Evolutionary conservation across 2,797 vertebrate genomes (phyloP).

Genomic region (Varecia variegata): DNA sequence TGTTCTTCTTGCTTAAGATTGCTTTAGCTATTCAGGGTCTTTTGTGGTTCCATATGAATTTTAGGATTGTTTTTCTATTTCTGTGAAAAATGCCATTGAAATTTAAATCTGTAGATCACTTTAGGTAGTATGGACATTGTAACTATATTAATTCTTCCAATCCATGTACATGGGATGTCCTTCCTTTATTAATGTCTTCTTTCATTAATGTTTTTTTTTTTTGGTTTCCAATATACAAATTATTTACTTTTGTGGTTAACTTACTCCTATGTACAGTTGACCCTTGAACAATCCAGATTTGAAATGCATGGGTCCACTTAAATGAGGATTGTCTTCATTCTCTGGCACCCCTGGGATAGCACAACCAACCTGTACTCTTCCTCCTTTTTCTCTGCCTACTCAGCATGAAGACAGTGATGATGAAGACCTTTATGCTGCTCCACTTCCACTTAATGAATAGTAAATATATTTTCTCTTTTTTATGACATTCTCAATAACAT

Average conservation of each 20-base stretch:
- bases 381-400: not conserved
- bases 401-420: not conserved
- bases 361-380: not conserved
- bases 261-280: not conserved
- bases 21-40: not conserved
- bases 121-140: not conserved
- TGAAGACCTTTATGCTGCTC: not conserved
- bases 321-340: not conserved
- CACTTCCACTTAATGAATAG: not conserved
- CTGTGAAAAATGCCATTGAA: not conserved
- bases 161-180: not conserved
- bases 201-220: not conserved
- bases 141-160: not conserved
- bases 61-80: not conserved
- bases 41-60: not conserved
- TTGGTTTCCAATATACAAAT: not conserved
- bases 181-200: not conserved
- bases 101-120: not conserved
- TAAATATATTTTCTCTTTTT: not conserved
- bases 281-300: not conserved
- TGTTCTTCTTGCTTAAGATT: not conserved
- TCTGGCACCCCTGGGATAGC: not conserved
- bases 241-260: not conserved
- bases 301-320: not conserved
- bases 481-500: too few relatives aligned